These are phyloP conservation scores for Drosophila kambysellisi DNA, from an alignment of 2,888 invertebrate species.

Conservation along the genomic window DNA sequence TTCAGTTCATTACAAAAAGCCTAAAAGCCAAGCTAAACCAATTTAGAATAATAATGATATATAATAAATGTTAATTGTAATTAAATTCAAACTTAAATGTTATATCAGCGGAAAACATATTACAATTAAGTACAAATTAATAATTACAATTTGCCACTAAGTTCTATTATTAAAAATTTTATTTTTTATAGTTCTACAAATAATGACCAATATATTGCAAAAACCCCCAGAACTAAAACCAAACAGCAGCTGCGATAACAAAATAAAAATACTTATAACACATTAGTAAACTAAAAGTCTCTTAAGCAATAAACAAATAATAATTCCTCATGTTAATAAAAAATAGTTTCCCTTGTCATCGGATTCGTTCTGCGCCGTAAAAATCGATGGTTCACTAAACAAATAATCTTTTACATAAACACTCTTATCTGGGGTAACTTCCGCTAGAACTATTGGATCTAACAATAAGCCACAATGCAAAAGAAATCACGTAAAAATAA, in stretches of 20 bases:
- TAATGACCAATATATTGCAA: constrained; percentile 8
- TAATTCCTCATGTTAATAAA: neutral
- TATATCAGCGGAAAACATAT: neutral
- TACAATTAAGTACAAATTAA: neutral
- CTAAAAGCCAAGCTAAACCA: neutral
- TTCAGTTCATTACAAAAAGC: neutral
- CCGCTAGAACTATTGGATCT: neutral
- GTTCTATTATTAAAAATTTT: constrained; percentile 26
- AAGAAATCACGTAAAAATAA: constrained; percentile 34
- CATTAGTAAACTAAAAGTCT: neutral
- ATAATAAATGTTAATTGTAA: neutral
- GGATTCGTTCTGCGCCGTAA: constrained; percentile 6
- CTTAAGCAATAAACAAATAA: neutral
- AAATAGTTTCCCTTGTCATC: neutral
- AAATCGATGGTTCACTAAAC: neutral
- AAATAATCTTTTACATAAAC: constrained; percentile 13
- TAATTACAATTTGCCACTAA: neutral
- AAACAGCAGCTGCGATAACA: neutral
- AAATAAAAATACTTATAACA: neutral
- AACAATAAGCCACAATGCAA: constrained; percentile 3
- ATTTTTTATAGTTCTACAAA: constrained; percentile 1
- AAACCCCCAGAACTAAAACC: neutral
- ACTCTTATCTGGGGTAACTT: constrained; percentile 26
- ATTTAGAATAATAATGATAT: neutral
- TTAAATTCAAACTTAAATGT: neutral